Evolutionary conservation across 2,888 invertebrate genomes (phyloP).

Genomic region (Andrena marginata): DNA sequence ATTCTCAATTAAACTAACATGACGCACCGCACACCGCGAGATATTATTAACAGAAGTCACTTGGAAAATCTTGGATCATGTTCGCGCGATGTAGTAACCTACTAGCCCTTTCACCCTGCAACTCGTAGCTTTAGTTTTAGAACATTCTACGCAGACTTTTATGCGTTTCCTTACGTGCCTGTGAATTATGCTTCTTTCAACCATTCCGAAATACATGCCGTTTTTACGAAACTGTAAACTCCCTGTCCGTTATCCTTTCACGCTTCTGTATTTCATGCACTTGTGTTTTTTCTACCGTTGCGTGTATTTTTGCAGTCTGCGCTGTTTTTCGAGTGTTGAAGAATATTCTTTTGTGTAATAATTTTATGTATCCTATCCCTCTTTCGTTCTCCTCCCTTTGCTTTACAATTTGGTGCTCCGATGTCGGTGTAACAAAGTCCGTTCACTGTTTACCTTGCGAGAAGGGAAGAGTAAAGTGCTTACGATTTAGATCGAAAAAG

Average conservation of each 20-base stretch:
- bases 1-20: not conserved
- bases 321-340: not conserved
- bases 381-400: not conserved
- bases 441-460: not conserved
- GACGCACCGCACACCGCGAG: too few relatives aligned
- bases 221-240: not conserved
- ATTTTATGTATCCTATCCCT: not conserved
- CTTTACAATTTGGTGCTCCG: not conserved
- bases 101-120: not conserved
- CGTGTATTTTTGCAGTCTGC: not conserved
- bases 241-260: not conserved
- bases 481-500: conserved; percentile 84
- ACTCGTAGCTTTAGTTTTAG: not conserved
- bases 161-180: not conserved
- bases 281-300: not conserved
- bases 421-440: not conserved
- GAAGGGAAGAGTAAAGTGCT: not conserved
- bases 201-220: not conserved
- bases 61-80: not conserved
- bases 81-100: conserved; percentile 41
- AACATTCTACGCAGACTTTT: not conserved
- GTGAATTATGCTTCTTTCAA: not conserved
- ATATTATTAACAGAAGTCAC: not conserved
- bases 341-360: not conserved
- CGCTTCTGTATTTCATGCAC: not conserved